Evolutionary conservation across 2,113 vertebrate species (phyloP).

Genomic region (Pedetes capensis): DNA sequence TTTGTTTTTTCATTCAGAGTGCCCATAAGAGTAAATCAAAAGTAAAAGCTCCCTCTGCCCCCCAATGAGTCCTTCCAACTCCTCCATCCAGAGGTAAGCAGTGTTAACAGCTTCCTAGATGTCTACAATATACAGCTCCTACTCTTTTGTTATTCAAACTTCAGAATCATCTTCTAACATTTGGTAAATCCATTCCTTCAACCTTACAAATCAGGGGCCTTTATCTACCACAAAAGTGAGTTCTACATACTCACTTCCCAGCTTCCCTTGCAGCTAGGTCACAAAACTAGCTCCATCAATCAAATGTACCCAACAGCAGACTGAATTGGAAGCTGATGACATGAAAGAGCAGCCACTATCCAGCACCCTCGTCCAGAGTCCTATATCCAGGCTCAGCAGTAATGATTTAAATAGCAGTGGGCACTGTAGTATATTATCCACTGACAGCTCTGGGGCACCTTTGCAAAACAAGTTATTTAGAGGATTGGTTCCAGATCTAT

Average conservation of each 20-base stretch:
- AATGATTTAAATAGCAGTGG: background rate
- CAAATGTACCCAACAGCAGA: background rate
- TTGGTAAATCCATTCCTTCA: background rate
- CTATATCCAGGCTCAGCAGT: background rate
- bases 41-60: background rate
- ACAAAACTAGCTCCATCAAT: background rate
- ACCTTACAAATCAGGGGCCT: background rate
- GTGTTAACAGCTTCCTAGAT: background rate
- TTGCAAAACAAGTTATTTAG: background rate
- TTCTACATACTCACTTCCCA: background rate
- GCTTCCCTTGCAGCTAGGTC: background rate
- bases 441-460: background rate
- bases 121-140: background rate
- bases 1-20: conserved; percentile 31
- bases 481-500: background rate
- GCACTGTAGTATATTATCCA: background rate
- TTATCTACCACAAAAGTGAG: background rate
- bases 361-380: background rate
- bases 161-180: background rate
- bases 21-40: background rate
- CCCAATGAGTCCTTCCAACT: background rate
- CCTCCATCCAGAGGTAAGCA: background rate
- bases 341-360: background rate
- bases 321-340: background rate
- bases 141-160: background rate